A percentile compares a stretch with the other conserved stretches of the same genome.
Conservation (phyloP, 2,113 vertebrate genomes). For the Lepus timidus region DNA sequence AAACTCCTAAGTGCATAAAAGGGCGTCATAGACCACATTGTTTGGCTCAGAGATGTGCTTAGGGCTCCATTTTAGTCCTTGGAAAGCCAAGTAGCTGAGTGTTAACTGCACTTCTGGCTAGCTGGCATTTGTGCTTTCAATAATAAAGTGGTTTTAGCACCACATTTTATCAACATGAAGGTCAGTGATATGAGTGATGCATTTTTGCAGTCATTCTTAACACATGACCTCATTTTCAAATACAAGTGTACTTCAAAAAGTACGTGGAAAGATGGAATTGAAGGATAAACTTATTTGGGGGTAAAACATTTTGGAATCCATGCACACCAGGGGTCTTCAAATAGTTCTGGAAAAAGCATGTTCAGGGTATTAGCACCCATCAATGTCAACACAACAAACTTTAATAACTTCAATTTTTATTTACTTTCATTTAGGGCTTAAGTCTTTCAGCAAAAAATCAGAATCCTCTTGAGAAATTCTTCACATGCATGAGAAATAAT, state of each 20-base stretch:
- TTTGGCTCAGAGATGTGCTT: neutral
- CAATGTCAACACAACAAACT: neutral
- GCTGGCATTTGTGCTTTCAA: neutral
- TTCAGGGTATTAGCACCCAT: neutral
- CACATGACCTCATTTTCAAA: neutral
- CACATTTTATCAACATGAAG: neutral
- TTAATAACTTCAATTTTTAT: conserved; percentile 10
- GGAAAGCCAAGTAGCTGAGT: neutral
- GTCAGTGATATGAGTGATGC: neutral
- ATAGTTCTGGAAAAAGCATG: no score
- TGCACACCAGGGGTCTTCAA: no score
- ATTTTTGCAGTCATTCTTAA: neutral
- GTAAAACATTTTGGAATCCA: no score
- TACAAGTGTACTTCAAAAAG: neutral
- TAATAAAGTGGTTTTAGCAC: neutral
- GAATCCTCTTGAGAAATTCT: neutral
- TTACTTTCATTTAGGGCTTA: conserved; percentile 14
- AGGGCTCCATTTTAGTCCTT: neutral
- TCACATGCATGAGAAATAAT: neutral
- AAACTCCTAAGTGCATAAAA: neutral
- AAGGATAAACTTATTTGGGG: no score
- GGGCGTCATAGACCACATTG: neutral
- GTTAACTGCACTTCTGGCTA: neutral
- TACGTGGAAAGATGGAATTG: no score
- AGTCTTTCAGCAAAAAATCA: neutral